Evolutionary conservation across 2,797 vertebrate species (phyloP), one percentile per base, ranked within the genome.

Genomic region (Rhinophrynus dorsalis): DNA sequence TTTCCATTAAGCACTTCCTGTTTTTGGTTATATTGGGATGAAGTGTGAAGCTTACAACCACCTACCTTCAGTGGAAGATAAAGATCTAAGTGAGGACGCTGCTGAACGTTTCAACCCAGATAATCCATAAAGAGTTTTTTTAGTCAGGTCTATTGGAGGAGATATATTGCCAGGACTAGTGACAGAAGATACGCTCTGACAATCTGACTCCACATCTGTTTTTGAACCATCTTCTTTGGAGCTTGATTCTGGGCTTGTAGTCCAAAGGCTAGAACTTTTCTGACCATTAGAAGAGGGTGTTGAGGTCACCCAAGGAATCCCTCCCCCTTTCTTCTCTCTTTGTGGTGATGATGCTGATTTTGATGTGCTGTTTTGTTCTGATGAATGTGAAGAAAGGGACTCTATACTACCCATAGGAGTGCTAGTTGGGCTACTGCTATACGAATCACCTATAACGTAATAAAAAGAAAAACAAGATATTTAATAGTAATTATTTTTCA

Each of bases 321-420:
- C 89, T 1, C 85, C 93, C 58, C 86, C 78, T 0, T 89, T 79
- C 74, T 93, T 94, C 67, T 90, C 91, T 77, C 92, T 87, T 42
- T 77, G 82, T 68, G 80, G 92, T 5, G 91, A 91, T 0, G 93
- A 82, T 0, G 85, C 75, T 0, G 89, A 87, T 76, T 92, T 94
- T 35, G 88, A 87, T 17, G 89, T 88, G 64, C 92, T 93, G 30
- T 97, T 98, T 79, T 93, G 95, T 76, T 99, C 96, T 0, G 97
- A 99, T 23, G 96, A 99, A 81, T 99, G 96, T 4, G 97, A 99
- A 42, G 97, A 99, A 27, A 99, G 90, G 1, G 97, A 99, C 76
- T 98, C 97, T 40, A 93, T 92, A 81, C 97, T 99, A 74, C 97
- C 97, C 93, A 95, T 96, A 0, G 96, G 97, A 0, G 97, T 98